A percentile compares a stretch with the other conserved stretches of the same genome.
Evolutionary conservation across 2,113 vertebrate species (phyloP).

Genomic region (Cygnus buccinator): DNA sequence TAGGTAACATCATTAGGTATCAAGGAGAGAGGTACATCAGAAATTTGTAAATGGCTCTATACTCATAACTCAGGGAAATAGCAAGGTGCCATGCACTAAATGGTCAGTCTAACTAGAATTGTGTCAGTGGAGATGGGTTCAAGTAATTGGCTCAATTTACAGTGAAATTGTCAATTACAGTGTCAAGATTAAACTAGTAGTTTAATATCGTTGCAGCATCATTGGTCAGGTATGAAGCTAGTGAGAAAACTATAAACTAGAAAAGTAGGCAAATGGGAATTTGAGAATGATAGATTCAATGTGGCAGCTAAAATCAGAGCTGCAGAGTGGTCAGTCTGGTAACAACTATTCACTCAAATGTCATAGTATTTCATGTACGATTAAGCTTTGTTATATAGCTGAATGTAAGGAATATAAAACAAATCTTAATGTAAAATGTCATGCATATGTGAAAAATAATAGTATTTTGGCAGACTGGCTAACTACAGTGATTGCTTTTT

Average conservation of each 20-base stretch:
- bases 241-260: background rate
- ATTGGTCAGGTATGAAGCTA: background rate
- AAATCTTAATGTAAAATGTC: background rate
- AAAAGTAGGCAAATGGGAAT: background rate
- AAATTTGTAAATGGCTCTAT: background rate
- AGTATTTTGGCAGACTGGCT: background rate
- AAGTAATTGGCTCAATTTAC: background rate
- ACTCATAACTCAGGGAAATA: background rate
- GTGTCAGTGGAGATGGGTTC: background rate
- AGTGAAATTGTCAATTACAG: background rate
- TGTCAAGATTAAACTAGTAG: background rate
- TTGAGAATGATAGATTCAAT: background rate
- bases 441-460: background rate
- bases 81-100: background rate
- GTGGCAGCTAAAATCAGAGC: background rate
- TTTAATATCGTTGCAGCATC: background rate
- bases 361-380: background rate
- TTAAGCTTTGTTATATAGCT: background rate
- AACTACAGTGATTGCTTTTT: background rate
- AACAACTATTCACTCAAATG: background rate
- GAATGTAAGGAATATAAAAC: background rate
- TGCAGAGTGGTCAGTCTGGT: background rate
- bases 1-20: background rate
- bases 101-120: background rate
- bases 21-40: background rate